These are phyloP conservation scores for Perca flavescens DNA, from an alignment of 2,113 vertebrate species.

Conservation along the genomic window DNA sequence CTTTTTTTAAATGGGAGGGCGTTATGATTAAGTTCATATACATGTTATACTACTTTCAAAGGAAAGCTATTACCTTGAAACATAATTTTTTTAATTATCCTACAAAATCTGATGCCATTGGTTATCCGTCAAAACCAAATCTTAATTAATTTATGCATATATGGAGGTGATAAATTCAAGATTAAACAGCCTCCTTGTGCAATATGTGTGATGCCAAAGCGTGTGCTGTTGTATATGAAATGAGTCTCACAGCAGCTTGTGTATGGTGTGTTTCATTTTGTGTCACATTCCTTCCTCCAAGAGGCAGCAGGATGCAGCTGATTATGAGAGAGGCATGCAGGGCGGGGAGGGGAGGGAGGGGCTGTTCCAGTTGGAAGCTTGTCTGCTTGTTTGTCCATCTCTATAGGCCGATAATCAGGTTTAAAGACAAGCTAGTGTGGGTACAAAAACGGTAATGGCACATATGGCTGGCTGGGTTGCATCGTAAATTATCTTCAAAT, in stretches of 20 bases:
- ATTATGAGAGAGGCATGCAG: constrained; percentile 29
- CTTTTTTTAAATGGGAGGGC: background rate
- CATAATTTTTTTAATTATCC: background rate
- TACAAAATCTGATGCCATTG: background rate
- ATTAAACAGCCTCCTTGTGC: background rate
- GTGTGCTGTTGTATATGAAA: constrained; percentile 6
- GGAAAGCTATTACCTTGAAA: background rate
- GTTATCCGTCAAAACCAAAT: background rate
- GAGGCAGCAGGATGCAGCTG: constrained; percentile 80
- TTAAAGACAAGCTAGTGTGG: constrained; percentile 58
- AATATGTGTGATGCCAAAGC: background rate
- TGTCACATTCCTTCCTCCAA: constrained; percentile 80
- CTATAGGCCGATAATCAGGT: constrained; percentile 46
- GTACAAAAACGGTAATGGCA: constrained; percentile 51
- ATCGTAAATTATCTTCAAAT: constrained; percentile 46
- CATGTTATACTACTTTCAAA: constrained; percentile 2
- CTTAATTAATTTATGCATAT: background rate
- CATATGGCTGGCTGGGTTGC: constrained; percentile 33
- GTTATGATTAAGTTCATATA: background rate
- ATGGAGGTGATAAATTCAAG: background rate
- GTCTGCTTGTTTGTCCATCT: constrained; percentile 44
- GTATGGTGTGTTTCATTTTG: constrained; percentile 37
- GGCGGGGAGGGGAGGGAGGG: background rate
- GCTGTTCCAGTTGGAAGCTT: background rate
- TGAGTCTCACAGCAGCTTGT: constrained; percentile 25